phyloP scores from a whole-genome alignment of 1,140 invertebrate genomes.

The Aleiodes sp. region DNA sequence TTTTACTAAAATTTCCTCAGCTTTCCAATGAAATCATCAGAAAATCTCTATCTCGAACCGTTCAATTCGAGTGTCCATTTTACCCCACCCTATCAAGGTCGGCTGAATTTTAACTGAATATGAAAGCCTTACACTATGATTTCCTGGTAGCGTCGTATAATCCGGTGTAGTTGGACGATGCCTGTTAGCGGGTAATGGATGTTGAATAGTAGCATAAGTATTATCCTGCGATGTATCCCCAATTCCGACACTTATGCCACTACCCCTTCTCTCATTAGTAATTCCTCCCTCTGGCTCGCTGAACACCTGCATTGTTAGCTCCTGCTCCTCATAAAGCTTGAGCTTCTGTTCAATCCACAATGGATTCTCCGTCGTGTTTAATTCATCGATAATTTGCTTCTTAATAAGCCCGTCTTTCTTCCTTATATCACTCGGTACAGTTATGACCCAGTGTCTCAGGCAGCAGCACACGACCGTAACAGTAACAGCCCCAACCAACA shows the following conservation, averaged over 20 bases:
- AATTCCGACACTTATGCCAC: conserved; percentile 57
- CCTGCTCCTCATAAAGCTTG: conserved; percentile 91
- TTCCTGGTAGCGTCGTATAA: conserved; percentile 76
- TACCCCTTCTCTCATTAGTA: conserved; percentile 65
- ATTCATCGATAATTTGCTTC: conserved; percentile 82
- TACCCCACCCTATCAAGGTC: no score
- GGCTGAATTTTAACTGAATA: no score
- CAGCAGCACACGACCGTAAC: conserved; percentile 90
- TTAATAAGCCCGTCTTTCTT: conserved; percentile 85
- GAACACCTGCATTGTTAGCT: conserved; percentile 92
- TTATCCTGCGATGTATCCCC: conserved; percentile 75
- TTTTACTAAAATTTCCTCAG: no score
- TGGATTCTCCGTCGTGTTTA: conserved; percentile 91
- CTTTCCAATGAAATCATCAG: no score
- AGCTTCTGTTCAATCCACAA: conserved; percentile 94
- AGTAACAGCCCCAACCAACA: conserved; percentile 86
- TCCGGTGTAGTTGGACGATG: conserved; percentile 72
- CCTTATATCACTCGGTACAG: conserved; percentile 73
- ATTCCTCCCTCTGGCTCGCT: conserved; percentile 75
- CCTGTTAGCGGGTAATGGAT: conserved; percentile 66
- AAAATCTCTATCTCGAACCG: no score
- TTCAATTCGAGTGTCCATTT: no score
- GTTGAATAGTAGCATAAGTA: conserved; percentile 88
- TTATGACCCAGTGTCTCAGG: conserved; percentile 81
- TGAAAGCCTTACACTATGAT: no score